A percentile compares a stretch with the other conserved stretches of the same genome.
Evolutionary conservation across 2,113 vertebrate species (phyloP).

Genomic region (Lota lota): DNA sequence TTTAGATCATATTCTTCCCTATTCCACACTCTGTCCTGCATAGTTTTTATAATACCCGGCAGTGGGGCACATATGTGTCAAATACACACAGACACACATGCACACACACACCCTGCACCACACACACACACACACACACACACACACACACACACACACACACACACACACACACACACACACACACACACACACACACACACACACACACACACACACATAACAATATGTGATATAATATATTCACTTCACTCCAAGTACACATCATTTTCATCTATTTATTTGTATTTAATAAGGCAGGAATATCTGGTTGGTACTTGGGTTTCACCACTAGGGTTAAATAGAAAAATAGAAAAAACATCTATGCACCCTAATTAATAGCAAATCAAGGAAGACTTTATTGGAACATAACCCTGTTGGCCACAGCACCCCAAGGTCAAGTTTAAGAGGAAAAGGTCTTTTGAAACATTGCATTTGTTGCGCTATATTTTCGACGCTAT

Average conservation of each 20-base stretch:
- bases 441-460: slow-evolving; percentile 61
- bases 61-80: slow-evolving; percentile 1
- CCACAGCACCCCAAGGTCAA: slow-evolving; percentile 58
- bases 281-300: slow-evolving; percentile 56
- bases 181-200: slow-evolving; percentile 10
- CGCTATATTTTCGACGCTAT: slow-evolving; percentile 69
- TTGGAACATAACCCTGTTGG: slow-evolving; percentile 61
- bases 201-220: slow-evolving; percentile 23
- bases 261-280: slow-evolving; percentile 8
- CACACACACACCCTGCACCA: slow-evolving; percentile 12
- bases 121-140: slow-evolving; percentile 1
- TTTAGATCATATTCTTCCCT: slow-evolving; percentile 17
- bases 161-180: slow-evolving; percentile 15
- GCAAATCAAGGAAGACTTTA: slow-evolving; percentile 59
- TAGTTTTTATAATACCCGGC: background rate
- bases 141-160: slow-evolving; percentile 26
- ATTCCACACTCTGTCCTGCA: background rate
- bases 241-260: slow-evolving; percentile 34
- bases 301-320: slow-evolving; percentile 57
- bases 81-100: slow-evolving; percentile 2
- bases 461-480: slow-evolving; percentile 70
- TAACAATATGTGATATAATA: background rate
- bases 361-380: slow-evolving; percentile 58
- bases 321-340: slow-evolving; percentile 58
- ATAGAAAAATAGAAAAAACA: slow-evolving; percentile 38